Conservation (phyloP, 2,113 vertebrate genomes). For the Colossoma macropomum region DNA sequence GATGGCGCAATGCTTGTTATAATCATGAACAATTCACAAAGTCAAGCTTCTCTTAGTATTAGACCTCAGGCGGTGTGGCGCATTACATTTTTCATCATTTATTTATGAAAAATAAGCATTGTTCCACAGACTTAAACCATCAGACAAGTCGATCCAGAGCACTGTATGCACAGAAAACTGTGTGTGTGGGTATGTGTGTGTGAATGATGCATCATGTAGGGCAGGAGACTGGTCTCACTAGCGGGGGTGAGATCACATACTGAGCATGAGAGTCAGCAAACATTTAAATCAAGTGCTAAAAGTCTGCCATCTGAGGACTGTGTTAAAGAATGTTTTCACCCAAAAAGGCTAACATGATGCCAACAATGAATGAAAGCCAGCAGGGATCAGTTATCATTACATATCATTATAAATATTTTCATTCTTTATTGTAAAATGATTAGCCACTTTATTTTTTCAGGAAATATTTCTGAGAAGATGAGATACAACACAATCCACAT, state of each 20-base stretch:
- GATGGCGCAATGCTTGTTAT: not conserved
- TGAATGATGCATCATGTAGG: not conserved
- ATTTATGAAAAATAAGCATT: not conserved
- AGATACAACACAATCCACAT: too few relatives aligned
- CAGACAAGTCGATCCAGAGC: not conserved
- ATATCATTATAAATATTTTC: too few relatives aligned
- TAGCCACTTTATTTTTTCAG: too few relatives aligned
- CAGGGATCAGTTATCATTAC: too few relatives aligned
- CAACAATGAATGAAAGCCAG: too few relatives aligned
- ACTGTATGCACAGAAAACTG: not conserved
- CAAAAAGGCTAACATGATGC: not conserved
- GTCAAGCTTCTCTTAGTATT: not conserved
- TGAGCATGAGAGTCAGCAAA: not conserved
- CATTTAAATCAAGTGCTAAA: not conserved
- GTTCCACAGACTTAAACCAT: not conserved
- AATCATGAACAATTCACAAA: not conserved
- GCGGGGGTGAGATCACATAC: not conserved
- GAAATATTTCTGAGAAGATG: too few relatives aligned
- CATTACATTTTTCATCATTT: not conserved
- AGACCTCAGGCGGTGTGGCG: not conserved
- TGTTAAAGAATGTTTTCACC: not conserved
- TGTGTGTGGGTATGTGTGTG: too few relatives aligned
- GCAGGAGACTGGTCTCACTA: not conserved
- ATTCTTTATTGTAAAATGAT: too few relatives aligned
- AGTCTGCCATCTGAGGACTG: not conserved